These are phyloP conservation scores for Lucinisca nassula DNA, from an alignment of 2,888 invertebrate species.

Conservation along the genomic window DNA sequence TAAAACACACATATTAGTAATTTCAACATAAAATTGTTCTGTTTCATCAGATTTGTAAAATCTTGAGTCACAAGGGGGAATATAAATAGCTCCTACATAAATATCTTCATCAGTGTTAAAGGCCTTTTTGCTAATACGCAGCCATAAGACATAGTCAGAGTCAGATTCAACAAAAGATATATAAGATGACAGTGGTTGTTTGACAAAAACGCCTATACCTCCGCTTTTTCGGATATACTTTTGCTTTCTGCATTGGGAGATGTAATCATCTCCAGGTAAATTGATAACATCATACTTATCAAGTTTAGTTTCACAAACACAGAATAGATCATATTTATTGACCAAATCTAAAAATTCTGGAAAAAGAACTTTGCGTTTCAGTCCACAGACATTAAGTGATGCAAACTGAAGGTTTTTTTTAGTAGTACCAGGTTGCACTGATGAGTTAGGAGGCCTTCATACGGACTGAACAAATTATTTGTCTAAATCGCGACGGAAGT, in stretches of 20 bases:
- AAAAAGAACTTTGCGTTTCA: not conserved
- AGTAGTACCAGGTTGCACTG: not conserved
- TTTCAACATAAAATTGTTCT: not conserved
- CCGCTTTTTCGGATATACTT: conserved; percentile 2
- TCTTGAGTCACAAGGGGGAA: not conserved
- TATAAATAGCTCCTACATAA: not conserved
- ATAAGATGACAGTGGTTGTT: not conserved
- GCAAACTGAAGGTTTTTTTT: not conserved
- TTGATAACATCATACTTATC: not conserved
- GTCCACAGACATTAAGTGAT: not conserved
- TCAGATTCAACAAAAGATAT: conserved; percentile 1
- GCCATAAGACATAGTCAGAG: not conserved
- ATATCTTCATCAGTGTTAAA: not conserved
- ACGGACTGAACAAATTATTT: too few relatives aligned
- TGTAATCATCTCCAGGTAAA: not conserved
- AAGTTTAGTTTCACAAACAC: conserved; percentile 7
- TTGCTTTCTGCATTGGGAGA: not conserved
- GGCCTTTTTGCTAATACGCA: not conserved
- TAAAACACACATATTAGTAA: conserved; percentile 3
- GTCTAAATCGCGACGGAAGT: too few relatives aligned
- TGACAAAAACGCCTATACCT: not conserved
- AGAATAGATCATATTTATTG: not conserved
- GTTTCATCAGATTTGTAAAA: not conserved
- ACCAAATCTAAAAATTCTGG: conserved; percentile 2
- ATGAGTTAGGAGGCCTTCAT: too few relatives aligned